Evolutionary conservation across 2,797 vertebrate species (phyloP).

Genomic region (Tympanoctomys barrerae): DNA sequence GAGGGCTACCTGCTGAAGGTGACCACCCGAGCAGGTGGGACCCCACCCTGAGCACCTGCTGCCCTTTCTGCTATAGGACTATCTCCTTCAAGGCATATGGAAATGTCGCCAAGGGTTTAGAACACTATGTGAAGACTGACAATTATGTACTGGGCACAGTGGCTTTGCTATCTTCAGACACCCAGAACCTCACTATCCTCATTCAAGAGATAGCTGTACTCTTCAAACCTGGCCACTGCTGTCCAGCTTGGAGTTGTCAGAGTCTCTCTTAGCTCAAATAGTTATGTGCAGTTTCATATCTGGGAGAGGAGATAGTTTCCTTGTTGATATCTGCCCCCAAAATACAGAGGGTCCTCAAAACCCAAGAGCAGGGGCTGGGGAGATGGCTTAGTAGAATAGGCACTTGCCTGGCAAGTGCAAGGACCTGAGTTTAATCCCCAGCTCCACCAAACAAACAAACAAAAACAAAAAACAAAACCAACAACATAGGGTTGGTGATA

Average conservation of each 20-base stretch:
- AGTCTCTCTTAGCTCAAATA: neutral
- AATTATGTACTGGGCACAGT: neutral
- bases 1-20: too few relatives aligned
- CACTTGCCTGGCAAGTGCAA: too few relatives aligned
- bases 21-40: too few relatives aligned
- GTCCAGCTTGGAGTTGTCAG: constrained; percentile 46
- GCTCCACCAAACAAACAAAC: too few relatives aligned
- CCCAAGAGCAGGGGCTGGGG: neutral
- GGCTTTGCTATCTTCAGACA: neutral
- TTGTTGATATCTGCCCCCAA: neutral
- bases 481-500: neutral
- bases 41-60: too few relatives aligned
- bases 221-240: neutral
- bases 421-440: too few relatives aligned
- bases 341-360: neutral
- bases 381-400: too few relatives aligned
- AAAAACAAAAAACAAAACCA: neutral
- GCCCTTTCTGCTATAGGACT: too few relatives aligned
- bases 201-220: neutral
- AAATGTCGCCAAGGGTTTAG: neutral
- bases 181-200: neutral
- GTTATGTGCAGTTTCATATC: constrained; percentile 43
- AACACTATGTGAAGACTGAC: neutral
- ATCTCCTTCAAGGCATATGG: neutral
- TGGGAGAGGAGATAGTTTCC: constrained; percentile 30